Evolutionary conservation across 1,140 invertebrate genomes (phyloP).

Genomic region (Meloidogyne hapla): DNA sequence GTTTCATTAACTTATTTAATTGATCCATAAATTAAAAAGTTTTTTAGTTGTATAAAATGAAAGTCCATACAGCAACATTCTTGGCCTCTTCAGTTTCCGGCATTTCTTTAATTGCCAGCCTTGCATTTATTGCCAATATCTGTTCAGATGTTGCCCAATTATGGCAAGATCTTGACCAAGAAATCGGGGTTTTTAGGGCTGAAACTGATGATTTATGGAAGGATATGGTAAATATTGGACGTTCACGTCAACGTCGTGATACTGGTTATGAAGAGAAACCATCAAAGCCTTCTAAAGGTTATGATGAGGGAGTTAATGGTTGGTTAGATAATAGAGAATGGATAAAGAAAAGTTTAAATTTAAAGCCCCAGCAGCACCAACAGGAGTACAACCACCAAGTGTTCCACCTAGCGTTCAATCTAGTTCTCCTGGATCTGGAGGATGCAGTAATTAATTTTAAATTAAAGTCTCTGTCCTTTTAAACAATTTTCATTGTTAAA

Average conservation of each 20-base stretch:
- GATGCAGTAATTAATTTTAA: slow-evolving; percentile 37
- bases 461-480: background rate
- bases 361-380: slow-evolving; percentile 10
- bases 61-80: slow-evolving; percentile 62
- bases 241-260: slow-evolving; percentile 41
- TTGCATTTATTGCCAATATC: slow-evolving; percentile 54
- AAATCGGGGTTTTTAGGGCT: slow-evolving; percentile 54
- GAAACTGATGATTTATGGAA: slow-evolving; percentile 61
- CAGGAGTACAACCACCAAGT: slow-evolving; percentile 43
- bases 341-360: background rate
- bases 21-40: no score
- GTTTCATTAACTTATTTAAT: no score
- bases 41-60: slow-evolving; percentile 42
- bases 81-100: slow-evolving; percentile 60
- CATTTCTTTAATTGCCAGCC: slow-evolving; percentile 52
- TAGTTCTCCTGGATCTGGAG: slow-evolving; percentile 24
- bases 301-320: slow-evolving; percentile 4
- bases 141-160: slow-evolving; percentile 58
- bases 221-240: slow-evolving; percentile 50
- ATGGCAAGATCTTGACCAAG: slow-evolving; percentile 59
- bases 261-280: slow-evolving; percentile 43
- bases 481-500: background rate
- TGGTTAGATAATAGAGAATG: background rate
- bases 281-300: slow-evolving; percentile 10
- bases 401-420: slow-evolving; percentile 44